phyloP scores from a whole-genome alignment of 2,797 vertebrate genomes.

The Falco cherrug region DNA sequence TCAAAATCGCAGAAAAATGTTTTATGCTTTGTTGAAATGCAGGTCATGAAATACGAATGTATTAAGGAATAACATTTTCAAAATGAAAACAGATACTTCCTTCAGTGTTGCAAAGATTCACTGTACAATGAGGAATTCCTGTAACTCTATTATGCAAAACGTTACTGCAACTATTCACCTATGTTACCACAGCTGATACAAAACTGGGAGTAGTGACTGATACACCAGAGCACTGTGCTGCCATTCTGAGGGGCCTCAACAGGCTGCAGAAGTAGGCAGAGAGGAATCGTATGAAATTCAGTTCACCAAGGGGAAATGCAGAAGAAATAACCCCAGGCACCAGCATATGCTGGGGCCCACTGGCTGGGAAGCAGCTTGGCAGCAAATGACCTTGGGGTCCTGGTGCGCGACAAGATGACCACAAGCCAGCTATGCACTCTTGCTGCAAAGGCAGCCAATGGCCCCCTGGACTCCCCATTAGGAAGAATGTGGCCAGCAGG shows the following conservation, averaged over 20 bases:
- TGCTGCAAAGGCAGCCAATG: background rate
- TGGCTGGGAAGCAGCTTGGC: background rate
- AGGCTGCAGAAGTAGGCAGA: background rate
- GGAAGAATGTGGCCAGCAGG: background rate
- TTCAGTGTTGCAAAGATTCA: background rate
- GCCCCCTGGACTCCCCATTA: background rate
- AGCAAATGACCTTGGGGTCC: background rate
- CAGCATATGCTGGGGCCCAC: background rate
- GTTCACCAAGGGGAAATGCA: background rate
- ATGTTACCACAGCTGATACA: background rate
- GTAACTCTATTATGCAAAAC: background rate
- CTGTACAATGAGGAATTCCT: background rate
- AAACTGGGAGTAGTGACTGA: background rate
- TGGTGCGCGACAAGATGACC: background rate
- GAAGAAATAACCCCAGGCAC: background rate
- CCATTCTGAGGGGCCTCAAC: background rate
- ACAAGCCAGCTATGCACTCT: background rate
- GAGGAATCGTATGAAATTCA: background rate
- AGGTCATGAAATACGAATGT: background rate
- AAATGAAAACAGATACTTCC: background rate
- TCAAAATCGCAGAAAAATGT: background rate
- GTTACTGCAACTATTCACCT: background rate
- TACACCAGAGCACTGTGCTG: background rate
- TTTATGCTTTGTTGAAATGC: background rate
- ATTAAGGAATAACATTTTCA: background rate